Evolutionary conservation across 2,113 vertebrate species (phyloP), one percentile per base, ranked within the genome.

Genomic region (Callospermophilus lateralis): DNA sequence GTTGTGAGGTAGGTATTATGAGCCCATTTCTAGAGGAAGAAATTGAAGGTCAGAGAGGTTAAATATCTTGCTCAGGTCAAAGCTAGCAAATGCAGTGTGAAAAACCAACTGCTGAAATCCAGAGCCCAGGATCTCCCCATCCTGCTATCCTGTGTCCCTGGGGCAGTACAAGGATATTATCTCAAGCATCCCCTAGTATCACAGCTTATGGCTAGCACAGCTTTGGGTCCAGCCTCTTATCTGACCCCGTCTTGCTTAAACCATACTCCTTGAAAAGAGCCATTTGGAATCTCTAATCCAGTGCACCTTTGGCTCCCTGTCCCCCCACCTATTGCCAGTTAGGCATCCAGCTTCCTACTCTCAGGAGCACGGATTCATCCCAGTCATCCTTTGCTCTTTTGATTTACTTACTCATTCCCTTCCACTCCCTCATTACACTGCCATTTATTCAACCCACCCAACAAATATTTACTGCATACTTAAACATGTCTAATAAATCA

Each of bases 11-110:
- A 73, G 48, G 11, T 70, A 17, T 45, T 65, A 86, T 11, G 28
- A 70, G 17, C 4, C 24, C 84, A 92, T 83, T 93, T 90, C 77
- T 55, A 55, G 65, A 77, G 26, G 17, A 81, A 15, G 51, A 92
- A 90, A 88, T 32, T 90, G 55, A 96, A 90, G 3, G 24, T 84
- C 8, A 65, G 8, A 55, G 39, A 53, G 48, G 45, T 93, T 65
- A 93, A 96, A 28, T 76, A 94, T 88, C 45, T 80, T 85, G 7
- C 32, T 63, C 34, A 51, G 8, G 42, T 58, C 48, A 32, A 94
- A 95, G 67, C 37, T 45, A 96, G 17, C 39, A 97, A 72, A 85
- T 42, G 20, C 76, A 65, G 93, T 68, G 61, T 86, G 48, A 65
- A 90, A 63, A 95, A 80, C 48, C 45, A 61, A 48, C 63, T 77